Percentiles rank a stretch among this genome's conserved stretches.
Conservation (phyloP, 1,140 invertebrate species). For the Macrostomum lignano region DNA sequence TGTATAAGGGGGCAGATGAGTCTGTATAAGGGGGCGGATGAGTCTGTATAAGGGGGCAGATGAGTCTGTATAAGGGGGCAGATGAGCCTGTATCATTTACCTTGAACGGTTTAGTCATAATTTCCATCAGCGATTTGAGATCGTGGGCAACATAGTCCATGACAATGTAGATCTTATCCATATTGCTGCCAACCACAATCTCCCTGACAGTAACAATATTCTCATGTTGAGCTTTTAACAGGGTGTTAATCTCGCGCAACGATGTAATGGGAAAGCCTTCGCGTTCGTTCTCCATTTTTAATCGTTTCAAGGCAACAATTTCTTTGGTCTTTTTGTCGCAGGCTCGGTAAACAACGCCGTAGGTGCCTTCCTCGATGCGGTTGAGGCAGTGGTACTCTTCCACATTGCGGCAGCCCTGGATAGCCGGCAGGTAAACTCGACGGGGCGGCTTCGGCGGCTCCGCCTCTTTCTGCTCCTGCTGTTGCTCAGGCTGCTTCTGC, state of each 20-base stretch:
- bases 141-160: slow-evolving; percentile 99
- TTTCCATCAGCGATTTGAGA: slow-evolving; percentile 87
- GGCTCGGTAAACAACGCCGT: slow-evolving; percentile 60
- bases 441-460: too few relatives aligned
- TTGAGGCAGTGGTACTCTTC: slow-evolving; percentile 92
- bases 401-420: slow-evolving; percentile 74
- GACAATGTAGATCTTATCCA: slow-evolving; percentile 98
- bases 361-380: slow-evolving; percentile 84
- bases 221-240: slow-evolving; percentile 77
- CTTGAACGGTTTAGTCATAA: too few relatives aligned
- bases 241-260: slow-evolving; percentile 79
- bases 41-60: too few relatives aligned
- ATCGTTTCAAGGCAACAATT: slow-evolving; percentile 78
- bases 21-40: too few relatives aligned
- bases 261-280: slow-evolving; percentile 98
- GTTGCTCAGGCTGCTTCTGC: too few relatives aligned
- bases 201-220: slow-evolving; percentile 93
- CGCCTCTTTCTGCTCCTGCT: too few relatives aligned
- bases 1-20: too few relatives aligned
- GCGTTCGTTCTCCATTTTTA: slow-evolving; percentile 99
- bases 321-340: slow-evolving; percentile 73
- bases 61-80: too few relatives aligned
- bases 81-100: too few relatives aligned
- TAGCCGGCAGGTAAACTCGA: too few relatives aligned
- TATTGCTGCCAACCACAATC: slow-evolving; percentile 93